phyloP scores from a whole-genome alignment of 2,113 vertebrate genomes.

The Cephalophus harveyi region DNA sequence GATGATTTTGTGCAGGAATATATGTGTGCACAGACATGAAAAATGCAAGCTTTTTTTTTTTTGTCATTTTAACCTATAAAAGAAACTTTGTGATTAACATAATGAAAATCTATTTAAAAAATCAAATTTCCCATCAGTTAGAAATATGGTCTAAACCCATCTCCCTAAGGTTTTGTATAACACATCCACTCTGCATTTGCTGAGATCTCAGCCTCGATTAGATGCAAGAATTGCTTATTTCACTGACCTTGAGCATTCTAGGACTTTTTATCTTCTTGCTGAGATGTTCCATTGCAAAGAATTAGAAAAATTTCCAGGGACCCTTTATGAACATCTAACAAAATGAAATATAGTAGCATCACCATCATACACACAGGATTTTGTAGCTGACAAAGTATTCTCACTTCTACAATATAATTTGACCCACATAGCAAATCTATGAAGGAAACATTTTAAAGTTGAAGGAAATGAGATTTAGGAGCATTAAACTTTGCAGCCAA shows the following conservation, averaged over 20 bases:
- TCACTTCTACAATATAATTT: background rate
- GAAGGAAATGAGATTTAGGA: background rate
- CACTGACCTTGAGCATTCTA: background rate
- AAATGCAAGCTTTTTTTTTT: background rate
- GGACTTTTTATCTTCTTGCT: background rate
- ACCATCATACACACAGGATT: background rate
- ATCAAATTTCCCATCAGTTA: background rate
- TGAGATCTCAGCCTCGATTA: background rate
- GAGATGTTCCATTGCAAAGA: constrained; percentile 35
- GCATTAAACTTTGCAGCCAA: background rate
- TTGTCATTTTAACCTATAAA: background rate
- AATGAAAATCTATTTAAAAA: background rate
- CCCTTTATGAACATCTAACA: background rate
- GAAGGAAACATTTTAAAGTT: background rate
- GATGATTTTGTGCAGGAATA: no score
- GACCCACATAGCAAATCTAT: background rate
- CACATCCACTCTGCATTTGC: background rate
- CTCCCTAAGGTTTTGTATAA: background rate
- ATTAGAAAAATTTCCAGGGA: constrained; percentile 1
- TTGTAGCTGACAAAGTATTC: background rate
- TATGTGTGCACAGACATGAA: background rate
- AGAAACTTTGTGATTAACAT: background rate
- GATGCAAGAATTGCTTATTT: background rate
- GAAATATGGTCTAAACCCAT: background rate
- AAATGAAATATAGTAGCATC: background rate